Conservation (phyloP, 2,113 vertebrate genomes). For the Pelodiscus sinensis region DNA sequence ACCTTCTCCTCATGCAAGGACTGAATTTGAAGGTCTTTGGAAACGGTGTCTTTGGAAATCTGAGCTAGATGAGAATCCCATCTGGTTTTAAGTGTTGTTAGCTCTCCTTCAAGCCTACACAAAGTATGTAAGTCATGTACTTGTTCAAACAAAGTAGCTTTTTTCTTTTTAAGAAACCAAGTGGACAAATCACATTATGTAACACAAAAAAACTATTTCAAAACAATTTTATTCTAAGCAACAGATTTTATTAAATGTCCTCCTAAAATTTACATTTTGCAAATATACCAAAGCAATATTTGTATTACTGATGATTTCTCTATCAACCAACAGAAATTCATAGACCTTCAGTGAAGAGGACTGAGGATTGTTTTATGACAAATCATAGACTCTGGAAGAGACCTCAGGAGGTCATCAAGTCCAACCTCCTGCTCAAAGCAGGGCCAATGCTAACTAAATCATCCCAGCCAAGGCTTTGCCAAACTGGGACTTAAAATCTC, state of each 20-base stretch:
- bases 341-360: not conserved
- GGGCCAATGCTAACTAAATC: too few relatives aligned
- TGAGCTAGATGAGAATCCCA: slow-evolving; percentile 79
- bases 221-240: not conserved
- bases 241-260: not conserved
- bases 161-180: not conserved
- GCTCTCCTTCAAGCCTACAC: slow-evolving; percentile 76
- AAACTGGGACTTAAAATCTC: too few relatives aligned
- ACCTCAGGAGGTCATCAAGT: too few relatives aligned
- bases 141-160: not conserved
- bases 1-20: slow-evolving; percentile 61
- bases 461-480: too few relatives aligned
- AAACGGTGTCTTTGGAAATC: slow-evolving; percentile 75
- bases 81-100: slow-evolving; percentile 58
- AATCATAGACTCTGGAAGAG: not conserved
- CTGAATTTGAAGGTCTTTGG: slow-evolving; percentile 80
- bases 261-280: not conserved
- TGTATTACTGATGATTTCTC: not conserved
- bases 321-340: not conserved
- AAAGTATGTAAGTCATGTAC: not conserved
- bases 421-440: too few relatives aligned
- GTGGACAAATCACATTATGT: not conserved
- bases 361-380: not conserved
- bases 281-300: not conserved
- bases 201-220: not conserved